Evolutionary conservation across 2,797 vertebrate genomes (phyloP).

Genomic region (Argentina silus): DNA sequence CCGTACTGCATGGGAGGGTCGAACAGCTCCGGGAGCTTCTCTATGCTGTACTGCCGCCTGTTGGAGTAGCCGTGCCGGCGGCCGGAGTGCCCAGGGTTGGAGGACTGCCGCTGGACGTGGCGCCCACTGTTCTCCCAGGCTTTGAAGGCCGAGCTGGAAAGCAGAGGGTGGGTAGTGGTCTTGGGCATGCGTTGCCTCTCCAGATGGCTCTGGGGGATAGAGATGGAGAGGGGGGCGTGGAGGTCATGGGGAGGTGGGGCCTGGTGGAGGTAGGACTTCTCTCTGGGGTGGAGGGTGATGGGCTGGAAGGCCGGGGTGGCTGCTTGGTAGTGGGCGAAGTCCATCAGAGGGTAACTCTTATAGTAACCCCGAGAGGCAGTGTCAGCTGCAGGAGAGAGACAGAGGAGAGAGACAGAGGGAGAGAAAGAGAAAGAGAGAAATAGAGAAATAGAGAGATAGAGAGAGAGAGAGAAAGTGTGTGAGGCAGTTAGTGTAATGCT

Average conservation of each 20-base stretch:
- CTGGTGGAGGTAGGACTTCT: constrained; percentile 77
- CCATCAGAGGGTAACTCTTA: constrained; percentile 82
- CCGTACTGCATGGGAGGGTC: constrained; percentile 68
- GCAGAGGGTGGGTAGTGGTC: constrained; percentile 71
- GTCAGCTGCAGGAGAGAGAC: constrained; percentile 71
- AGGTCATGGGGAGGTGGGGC: constrained; percentile 71
- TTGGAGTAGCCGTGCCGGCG: constrained; percentile 69
- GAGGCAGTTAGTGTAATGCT: not conserved
- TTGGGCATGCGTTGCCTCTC: constrained; percentile 78
- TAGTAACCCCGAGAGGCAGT: constrained; percentile 82
- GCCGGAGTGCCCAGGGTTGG: constrained; percentile 62
- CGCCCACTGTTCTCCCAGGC: constrained; percentile 66
- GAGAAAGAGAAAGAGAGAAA: not conserved
- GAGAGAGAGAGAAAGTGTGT: not conserved
- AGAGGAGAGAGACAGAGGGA: not conserved
- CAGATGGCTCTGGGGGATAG: constrained; percentile 74
- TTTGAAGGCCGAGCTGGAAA: constrained; percentile 75
- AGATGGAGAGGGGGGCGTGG: constrained; percentile 76
- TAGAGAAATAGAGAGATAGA: not conserved
- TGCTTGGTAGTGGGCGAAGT: constrained; percentile 75
- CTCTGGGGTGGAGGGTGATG: constrained; percentile 66
- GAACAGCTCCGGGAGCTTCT: constrained; percentile 83
- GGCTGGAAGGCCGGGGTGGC: constrained; percentile 73
- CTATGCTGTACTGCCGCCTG: constrained; percentile 81
- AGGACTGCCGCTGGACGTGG: constrained; percentile 75